phyloP scores from a whole-genome alignment of 2,888 invertebrate genomes.

The Cloeon dipterum region DNA sequence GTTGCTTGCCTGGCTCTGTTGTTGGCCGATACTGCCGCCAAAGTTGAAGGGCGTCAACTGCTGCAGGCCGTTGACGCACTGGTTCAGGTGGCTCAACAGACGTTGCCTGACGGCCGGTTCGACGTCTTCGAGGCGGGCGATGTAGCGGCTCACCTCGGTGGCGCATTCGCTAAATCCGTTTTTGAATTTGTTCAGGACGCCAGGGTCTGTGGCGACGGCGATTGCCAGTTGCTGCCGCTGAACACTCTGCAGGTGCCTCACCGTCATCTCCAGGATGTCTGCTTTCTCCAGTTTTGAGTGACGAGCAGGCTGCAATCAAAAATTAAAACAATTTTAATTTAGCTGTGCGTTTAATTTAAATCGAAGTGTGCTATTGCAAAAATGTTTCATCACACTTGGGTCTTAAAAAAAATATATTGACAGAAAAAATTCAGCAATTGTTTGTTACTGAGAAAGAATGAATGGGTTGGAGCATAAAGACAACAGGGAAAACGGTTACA shows the following conservation, averaged over 20 bases:
- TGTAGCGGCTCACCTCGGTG: slow-evolving; percentile 49
- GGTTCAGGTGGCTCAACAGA: slow-evolving; percentile 37
- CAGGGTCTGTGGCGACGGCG: slow-evolving; percentile 63
- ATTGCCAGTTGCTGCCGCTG: slow-evolving; percentile 69
- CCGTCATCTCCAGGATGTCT: slow-evolving; percentile 86
- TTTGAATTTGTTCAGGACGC: slow-evolving; percentile 61
- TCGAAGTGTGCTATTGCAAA: too few relatives aligned
- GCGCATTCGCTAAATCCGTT: slow-evolving; percentile 78
- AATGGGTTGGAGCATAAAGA: too few relatives aligned
- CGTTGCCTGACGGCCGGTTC: slow-evolving; percentile 33
- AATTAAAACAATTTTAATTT: slow-evolving; percentile 16
- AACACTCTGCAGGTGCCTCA: slow-evolving; percentile 72
- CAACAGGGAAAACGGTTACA: too few relatives aligned
- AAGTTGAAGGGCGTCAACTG: slow-evolving; percentile 21
- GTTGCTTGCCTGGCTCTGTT: slow-evolving; percentile 5
- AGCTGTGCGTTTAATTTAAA: slow-evolving; percentile 13
- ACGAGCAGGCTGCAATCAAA: slow-evolving; percentile 52
- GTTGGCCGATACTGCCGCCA: too few relatives aligned
- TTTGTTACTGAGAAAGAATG: too few relatives aligned
- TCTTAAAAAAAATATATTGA: too few relatives aligned
- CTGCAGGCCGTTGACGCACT: slow-evolving; percentile 36
- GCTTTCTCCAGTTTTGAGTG: slow-evolving; percentile 92
- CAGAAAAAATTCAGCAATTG: too few relatives aligned
- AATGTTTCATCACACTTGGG: too few relatives aligned
- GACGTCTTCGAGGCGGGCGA: slow-evolving; percentile 38